Evolutionary conservation across 2,797 vertebrate species (phyloP).

Genomic region (Coregonus suidteri): DNA sequence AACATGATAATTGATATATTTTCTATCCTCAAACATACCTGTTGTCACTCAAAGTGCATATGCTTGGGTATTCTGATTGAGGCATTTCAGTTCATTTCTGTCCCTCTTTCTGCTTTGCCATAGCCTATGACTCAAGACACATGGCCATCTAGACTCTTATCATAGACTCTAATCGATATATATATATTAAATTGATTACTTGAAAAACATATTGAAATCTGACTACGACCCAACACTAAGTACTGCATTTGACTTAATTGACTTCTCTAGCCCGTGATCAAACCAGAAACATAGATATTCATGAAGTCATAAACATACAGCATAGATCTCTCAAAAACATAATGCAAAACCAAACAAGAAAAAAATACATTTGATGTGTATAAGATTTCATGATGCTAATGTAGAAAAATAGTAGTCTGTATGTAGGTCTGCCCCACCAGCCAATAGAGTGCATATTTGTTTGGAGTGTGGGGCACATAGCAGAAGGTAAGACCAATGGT

Average conservation of each 20-base stretch:
- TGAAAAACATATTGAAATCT: constrained; percentile 55
- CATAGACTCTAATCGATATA: constrained; percentile 55
- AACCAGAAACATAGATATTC: constrained; percentile 16
- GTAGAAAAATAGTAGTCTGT: constrained; percentile 77
- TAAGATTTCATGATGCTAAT: constrained; percentile 73
- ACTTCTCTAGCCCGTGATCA: constrained; percentile 3
- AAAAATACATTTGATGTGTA: constrained; percentile 62
- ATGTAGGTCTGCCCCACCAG: constrained; percentile 38
- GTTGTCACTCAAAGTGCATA: constrained; percentile 80
- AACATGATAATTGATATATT: neutral
- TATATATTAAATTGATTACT: constrained; percentile 68
- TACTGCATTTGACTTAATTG: constrained; percentile 39
- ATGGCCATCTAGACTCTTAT: constrained; percentile 58
- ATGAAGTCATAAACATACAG: constrained; percentile 40
- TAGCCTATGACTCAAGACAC: constrained; percentile 30
- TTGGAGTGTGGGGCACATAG: constrained; percentile 19
- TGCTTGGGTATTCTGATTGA: constrained; percentile 62
- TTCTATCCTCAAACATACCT: constrained; percentile 35
- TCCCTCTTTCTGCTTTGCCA: constrained; percentile 55
- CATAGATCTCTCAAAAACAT: constrained; percentile 41
- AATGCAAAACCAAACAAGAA: constrained; percentile 49
- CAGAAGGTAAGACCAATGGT: neutral
- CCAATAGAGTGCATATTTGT: constrained; percentile 46
- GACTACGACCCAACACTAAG: constrained; percentile 40
- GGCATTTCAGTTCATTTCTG: constrained; percentile 42